Evolutionary conservation across 2,797 vertebrate genomes (phyloP), one percentile per base, ranked within the genome.

Genomic region (Argentina silus): DNA sequence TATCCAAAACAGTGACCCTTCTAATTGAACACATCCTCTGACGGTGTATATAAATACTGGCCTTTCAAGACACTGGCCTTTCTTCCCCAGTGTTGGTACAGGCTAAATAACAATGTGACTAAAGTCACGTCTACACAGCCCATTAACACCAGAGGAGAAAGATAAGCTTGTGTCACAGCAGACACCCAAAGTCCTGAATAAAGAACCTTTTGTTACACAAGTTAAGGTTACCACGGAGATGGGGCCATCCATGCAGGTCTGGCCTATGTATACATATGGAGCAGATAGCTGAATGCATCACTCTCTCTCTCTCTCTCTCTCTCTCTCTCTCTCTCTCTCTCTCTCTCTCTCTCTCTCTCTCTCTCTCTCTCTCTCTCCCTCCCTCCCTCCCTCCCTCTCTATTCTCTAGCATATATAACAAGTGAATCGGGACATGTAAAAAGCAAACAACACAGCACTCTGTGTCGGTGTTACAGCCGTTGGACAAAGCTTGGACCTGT

Each of bases 71-170:
- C 70, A 19, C 72, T 72, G 65, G 83, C 72, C 77, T 88, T 89
- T 91, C 85, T 84, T 66, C 27, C 47, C 73, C 72, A 55, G 36
- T 91, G 86, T 92, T 90, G 85, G 89, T 89, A 83, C 79, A 89
- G 80, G 78, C 51, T 70, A 70, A 83, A 45, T 64, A 72, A 70
- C 68, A 57, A 62, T 75, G 72, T 74, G 69, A 55, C 65, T n/a
- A 71, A 93, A 90, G 88, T 90, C 88, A 78, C 89, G 89, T 92
- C 90, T 85, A 93, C 88, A 90, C 80, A 87, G 79, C 84, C 90
- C 78, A 83, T 83, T 86, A 85, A 89, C 89, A 89, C 88, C 87
- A 90, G 78, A 67, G 78, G 84, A 92, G 84, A 89, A 79, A 86
- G 85, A 84, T 87, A 91, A 88, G 81, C 74, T 81, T 72, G 78